Evolutionary conservation across 2,113 vertebrate genomes (phyloP), one percentile per base, ranked within the genome.

Genomic region (Gallinago paraguaiae): DNA sequence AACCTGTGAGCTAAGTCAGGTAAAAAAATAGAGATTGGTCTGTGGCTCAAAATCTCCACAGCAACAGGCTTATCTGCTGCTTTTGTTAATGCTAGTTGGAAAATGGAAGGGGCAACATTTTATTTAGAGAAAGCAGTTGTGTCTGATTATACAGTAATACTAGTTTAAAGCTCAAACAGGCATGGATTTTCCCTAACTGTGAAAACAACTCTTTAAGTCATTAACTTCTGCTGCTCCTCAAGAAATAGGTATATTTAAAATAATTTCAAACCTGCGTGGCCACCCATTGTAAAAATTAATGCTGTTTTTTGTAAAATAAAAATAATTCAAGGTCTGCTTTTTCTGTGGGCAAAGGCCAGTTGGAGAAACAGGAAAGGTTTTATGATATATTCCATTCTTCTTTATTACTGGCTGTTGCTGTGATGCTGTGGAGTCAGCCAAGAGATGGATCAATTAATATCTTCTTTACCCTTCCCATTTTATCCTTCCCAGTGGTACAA

Each of bases 161-260:
- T 75, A 94, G 88, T 82, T 81, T 96, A 92, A 96, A 95, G 72
- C 65, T 90, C 88, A 93, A 84, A 78, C 57, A 85, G 93, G 70
- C 91, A 96, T 95, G 72, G 95, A 96, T 97, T 98, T 92, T 97
- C 80, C 68, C 76, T 97, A 92, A 96, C 96, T 95, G 72, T 96
- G 94, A 59, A 97, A 98, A 95, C 97, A 97, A 96, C 96, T 97
- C 79, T 91, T 95, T 93, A 95, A 96, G 81, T 77, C 67, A 97
- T 98, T 97, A 97, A 96, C 68, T 87, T 96, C 63, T 64, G 45
- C 0, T 2, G 89, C 88, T 97, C 92, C 83, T 94, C 80, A 92
- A 93, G 94, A 93, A 97, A 80, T 63, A 81, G 68, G 79, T 80
- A 72, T 93, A 90, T 97, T 97, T 93, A 89, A 96, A 96, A 94